These are phyloP conservation scores for Chaetoderma sp. DNA, from an alignment of 2,888 invertebrate species.

Conservation along the genomic window DNA sequence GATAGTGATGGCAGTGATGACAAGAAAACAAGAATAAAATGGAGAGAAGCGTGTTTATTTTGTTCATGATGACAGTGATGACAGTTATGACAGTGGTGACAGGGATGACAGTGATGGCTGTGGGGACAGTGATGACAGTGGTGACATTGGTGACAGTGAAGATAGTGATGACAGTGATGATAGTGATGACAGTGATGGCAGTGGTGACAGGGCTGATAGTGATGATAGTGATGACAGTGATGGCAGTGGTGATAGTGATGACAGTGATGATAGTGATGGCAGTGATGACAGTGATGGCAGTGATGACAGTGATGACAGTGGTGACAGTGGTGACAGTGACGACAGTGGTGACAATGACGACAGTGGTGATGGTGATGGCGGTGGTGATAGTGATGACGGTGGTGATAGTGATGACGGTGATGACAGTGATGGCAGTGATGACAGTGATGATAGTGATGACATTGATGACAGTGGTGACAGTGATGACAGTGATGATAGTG, in stretches of 20 bases:
- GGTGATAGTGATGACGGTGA: conserved; percentile 2
- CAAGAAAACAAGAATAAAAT: not conserved
- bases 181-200: not conserved
- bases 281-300: not conserved
- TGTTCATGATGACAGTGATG: conserved; percentile 8
- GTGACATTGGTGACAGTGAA: conserved; percentile 3
- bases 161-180: conserved; percentile 2
- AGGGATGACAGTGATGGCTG: conserved; percentile 7
- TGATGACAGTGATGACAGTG: not conserved
- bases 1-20: conserved; percentile 16
- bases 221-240: not conserved
- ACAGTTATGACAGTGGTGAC: conserved; percentile 10
- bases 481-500: not conserved
- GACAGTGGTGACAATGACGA: not conserved
- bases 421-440: conserved; percentile 1
- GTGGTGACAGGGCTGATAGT: not conserved
- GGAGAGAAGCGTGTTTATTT: not conserved
- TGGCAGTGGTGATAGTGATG: not conserved
- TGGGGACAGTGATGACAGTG: conserved; percentile 4
- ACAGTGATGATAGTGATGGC: not conserved
- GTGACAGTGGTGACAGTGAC: not conserved
- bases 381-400: not conserved
- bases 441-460: not conserved
- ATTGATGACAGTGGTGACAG: not conserved
- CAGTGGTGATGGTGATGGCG: not conserved